Percentiles rank a stretch among this genome's conserved stretches.
phyloP scores from a whole-genome alignment of 2,888 invertebrate species.

The Phortica okadai region DNA sequence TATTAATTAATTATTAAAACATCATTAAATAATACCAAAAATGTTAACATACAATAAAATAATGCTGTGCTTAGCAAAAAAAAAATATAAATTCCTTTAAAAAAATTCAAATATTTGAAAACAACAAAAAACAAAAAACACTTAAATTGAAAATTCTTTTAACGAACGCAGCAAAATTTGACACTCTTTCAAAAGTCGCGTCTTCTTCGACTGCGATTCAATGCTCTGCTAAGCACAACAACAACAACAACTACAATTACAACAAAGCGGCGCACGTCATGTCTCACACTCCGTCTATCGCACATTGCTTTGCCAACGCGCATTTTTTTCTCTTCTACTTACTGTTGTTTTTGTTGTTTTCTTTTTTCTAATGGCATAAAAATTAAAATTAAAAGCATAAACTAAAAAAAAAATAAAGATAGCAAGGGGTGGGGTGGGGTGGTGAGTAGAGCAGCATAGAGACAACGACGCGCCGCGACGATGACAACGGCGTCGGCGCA shows the following conservation, averaged over 20 bases:
- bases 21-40: no score
- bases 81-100: not conserved
- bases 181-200: not conserved
- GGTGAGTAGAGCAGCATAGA: conserved; percentile 10
- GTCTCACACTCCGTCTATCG: not conserved
- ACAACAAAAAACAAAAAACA: not conserved
- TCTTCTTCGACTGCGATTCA: not conserved
- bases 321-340: not conserved
- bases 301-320: not conserved
- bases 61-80: not conserved
- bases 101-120: not conserved
- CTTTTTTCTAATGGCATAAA: conserved; percentile 47
- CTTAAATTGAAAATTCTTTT: not conserved
- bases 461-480: conserved; percentile 13
- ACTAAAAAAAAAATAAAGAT: not conserved
- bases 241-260: not conserved
- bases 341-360: not conserved
- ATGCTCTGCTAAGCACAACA: not conserved
- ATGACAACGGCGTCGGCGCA: conserved; percentile 4
- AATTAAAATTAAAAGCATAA: conserved; percentile 56
- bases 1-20: no score
- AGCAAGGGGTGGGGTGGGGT: not conserved
- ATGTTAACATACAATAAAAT: not conserved
- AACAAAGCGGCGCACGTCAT: not conserved
- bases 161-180: not conserved